Evolutionary conservation across 1,140 invertebrate genomes (phyloP).

Genomic region (Chrysomallon squamiferum): DNA sequence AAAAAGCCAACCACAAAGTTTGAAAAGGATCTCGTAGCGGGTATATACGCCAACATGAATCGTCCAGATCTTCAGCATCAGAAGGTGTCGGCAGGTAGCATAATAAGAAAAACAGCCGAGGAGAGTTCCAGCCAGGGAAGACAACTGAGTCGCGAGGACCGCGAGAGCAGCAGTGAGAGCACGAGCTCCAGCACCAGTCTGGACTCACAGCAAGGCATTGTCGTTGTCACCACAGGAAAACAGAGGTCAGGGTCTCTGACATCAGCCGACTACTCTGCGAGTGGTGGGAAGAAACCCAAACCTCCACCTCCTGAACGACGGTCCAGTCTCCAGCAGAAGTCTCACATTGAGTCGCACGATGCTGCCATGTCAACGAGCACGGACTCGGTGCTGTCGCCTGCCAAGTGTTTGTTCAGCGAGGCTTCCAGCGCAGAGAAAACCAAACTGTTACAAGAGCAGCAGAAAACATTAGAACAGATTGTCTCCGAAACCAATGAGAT

Average conservation of each 20-base stretch:
- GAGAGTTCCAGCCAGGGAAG: not conserved
- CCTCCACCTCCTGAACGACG: conserved; percentile 24
- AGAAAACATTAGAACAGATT: not conserved
- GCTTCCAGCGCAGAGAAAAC: too few relatives aligned
- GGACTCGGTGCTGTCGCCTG: too few relatives aligned
- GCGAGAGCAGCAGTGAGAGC: conserved; percentile 27
- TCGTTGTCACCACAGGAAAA: not conserved
- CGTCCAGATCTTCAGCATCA: conserved; percentile 28
- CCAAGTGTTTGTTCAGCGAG: too few relatives aligned
- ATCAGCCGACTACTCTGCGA: not conserved
- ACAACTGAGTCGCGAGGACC: conserved; percentile 10
- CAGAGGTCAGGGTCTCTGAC: conserved; percentile 6
- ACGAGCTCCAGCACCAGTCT: conserved; percentile 30
- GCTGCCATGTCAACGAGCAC: too few relatives aligned
- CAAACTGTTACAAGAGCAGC: not conserved
- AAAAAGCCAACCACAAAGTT: conserved; percentile 26
- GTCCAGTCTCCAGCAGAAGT: conserved; percentile 20
- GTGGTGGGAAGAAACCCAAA: conserved; percentile 1
- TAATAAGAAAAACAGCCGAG: conserved; percentile 7
- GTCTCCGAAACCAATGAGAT: conserved; percentile 3
- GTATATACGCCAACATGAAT: conserved; percentile 32
- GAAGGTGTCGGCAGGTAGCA: conserved; percentile 9
- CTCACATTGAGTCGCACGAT: too few relatives aligned
- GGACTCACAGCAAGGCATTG: conserved; percentile 24
- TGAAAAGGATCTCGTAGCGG: conserved; percentile 28